Conservation (phyloP, 1,140 invertebrate genomes). For the Cydia fagiglandana region DNA sequence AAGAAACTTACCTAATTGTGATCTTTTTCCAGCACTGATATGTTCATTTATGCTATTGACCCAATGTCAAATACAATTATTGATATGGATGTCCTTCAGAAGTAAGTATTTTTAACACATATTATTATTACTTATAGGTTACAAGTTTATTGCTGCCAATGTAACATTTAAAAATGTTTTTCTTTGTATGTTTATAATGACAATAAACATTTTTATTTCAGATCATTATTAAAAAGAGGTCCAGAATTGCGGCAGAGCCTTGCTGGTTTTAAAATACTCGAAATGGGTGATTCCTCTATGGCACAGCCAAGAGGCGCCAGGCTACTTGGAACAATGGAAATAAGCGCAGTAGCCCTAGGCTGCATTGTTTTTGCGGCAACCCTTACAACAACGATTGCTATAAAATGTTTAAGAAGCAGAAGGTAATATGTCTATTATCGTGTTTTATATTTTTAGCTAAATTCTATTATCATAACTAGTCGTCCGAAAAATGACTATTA, state of each 20-base stretch:
- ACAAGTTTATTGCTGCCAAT: no score
- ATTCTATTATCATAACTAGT: background rate
- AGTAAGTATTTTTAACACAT: conserved; percentile 78
- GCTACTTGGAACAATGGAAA: conserved; percentile 85
- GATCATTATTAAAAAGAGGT: conserved; percentile 82
- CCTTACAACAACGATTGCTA: conserved; percentile 86
- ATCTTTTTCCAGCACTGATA: conserved; percentile 85
- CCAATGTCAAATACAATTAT: conserved; percentile 88
- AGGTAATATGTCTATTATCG: conserved; percentile 70
- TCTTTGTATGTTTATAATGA: conserved; percentile 6
- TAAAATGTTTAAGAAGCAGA: conserved; percentile 85
- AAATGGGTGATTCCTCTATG: conserved; percentile 68
- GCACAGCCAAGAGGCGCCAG: conserved; percentile 57
- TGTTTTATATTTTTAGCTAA: background rate
- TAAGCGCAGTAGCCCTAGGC: conserved; percentile 87
- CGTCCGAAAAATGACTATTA: background rate
- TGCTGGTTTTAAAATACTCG: conserved; percentile 81
- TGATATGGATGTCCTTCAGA: conserved; percentile 88
- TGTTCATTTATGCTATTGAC: conserved; percentile 92
- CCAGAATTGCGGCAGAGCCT: conserved; percentile 81
- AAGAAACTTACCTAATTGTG: conserved; percentile 3
- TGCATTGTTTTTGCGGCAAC: conserved; percentile 89
- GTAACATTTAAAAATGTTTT: no score
- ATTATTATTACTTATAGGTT: background rate
- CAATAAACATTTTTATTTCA: conserved; percentile 58